These are phyloP conservation scores for Limanda limanda DNA, from an alignment of 2,113 vertebrate species.

Conservation along the genomic window DNA sequence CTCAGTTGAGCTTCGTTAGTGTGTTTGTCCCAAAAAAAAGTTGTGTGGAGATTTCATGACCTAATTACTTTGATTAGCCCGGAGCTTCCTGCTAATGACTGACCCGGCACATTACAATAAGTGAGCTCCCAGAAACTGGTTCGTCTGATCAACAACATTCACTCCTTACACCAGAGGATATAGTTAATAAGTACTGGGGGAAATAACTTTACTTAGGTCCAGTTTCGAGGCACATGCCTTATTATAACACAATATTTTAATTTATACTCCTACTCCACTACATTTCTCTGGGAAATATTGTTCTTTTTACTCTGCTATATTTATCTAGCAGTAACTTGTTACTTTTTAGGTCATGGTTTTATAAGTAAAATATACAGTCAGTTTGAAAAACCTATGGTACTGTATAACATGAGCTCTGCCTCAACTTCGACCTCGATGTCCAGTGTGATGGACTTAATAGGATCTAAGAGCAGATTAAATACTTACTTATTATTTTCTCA, in stretches of 20 bases:
- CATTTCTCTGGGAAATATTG: not conserved
- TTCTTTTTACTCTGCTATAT: too few species aligned
- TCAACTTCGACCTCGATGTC: too few species aligned
- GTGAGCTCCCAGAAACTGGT: not conserved
- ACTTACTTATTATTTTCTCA: too few species aligned
- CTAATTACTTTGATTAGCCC: conserved; percentile 33
- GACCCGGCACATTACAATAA: not conserved
- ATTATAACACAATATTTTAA: not conserved
- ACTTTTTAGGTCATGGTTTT: too few species aligned
- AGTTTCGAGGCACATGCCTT: not conserved
- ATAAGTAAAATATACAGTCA: too few species aligned
- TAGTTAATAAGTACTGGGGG: not conserved
- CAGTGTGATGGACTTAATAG: too few species aligned
- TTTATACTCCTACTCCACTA: not conserved
- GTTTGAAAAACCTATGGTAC: too few species aligned
- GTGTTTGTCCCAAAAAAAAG: too few species aligned
- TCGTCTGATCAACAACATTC: not conserved
- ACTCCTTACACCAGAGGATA: not conserved
- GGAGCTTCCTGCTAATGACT: conserved; percentile 1
- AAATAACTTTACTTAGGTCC: not conserved
- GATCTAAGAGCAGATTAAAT: too few species aligned
- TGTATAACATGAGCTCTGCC: too few species aligned
- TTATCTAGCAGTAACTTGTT: too few species aligned
- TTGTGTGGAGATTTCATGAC: not conserved
- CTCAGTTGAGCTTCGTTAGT: not conserved